Evolutionary conservation across 2,888 invertebrate genomes (phyloP).

Genomic region (Halictus quadricinctus): DNA sequence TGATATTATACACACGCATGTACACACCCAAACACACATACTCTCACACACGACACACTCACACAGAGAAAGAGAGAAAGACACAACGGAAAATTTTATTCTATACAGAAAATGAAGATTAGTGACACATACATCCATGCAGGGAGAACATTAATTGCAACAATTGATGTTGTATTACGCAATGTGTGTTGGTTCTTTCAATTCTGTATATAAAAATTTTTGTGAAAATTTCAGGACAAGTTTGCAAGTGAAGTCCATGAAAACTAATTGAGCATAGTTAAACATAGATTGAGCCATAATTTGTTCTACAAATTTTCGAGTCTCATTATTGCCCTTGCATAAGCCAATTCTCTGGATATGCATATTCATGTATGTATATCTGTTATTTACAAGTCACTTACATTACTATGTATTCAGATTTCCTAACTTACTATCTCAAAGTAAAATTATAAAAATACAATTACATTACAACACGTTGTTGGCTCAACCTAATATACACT

Average conservation of each 20-base stretch:
- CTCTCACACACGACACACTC: too few relatives aligned
- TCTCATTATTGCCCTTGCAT: constrained; percentile 41
- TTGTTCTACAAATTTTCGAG: constrained; percentile 11
- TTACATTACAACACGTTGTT: constrained; percentile 13
- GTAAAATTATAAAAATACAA: constrained; percentile 29
- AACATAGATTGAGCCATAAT: constrained; percentile 50
- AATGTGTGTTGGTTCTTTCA: constrained; percentile 19
- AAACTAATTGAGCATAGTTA: constrained; percentile 6
- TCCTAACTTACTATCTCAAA: constrained; percentile 18
- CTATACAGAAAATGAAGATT: constrained; percentile 34
- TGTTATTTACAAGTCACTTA: constrained; percentile 45
- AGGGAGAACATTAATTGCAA: constrained; percentile 35
- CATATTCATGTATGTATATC: constrained; percentile 19
- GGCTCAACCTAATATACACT: constrained; percentile 32
- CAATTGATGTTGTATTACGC: constrained; percentile 28
- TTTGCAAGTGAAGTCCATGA: constrained; percentile 1
- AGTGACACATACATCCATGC: constrained; percentile 50
- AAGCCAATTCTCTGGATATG: constrained; percentile 16
- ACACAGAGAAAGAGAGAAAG: background rate
- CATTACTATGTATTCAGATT: constrained; percentile 21
- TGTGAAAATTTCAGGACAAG: background rate
- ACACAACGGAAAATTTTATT: constrained; percentile 26
- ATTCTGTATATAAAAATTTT: background rate
- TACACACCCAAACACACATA: constrained; percentile 22
- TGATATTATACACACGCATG: constrained; percentile 20